Evolutionary conservation across 2,888 invertebrate genomes (phyloP).

Genomic region (Lissonota sp.): DNA sequence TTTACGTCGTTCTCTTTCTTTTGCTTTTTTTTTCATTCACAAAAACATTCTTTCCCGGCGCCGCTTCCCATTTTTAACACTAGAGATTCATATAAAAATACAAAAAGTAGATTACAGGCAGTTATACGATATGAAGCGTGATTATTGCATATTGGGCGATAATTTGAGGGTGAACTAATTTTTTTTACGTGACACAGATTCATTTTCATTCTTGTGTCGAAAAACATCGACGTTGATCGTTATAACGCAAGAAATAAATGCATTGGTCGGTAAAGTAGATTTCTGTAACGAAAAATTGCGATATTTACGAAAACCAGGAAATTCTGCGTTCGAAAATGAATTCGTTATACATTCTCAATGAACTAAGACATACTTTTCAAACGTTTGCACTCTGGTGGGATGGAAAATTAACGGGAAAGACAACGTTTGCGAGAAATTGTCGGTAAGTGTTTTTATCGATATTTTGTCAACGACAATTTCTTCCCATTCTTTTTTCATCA

Average conservation of each 20-base stretch:
- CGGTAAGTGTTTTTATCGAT: no score
- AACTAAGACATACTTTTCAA: no score
- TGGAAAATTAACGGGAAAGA: no score
- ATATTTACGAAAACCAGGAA: no score
- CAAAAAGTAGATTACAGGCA: conserved; percentile 70
- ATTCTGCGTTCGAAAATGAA: no score
- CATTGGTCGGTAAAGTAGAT: neutral
- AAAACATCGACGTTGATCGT: conserved; percentile 9
- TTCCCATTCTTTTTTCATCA: no score
- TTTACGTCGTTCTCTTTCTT: conserved; percentile 30
- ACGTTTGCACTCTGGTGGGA: no score
- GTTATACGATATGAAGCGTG: conserved; percentile 66
- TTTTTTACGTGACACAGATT: conserved; percentile 37
- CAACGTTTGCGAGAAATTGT: no score
- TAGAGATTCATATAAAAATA: conserved; percentile 61
- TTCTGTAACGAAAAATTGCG: neutral
- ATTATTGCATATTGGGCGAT: conserved; percentile 56
- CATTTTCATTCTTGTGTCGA: conserved; percentile 18
- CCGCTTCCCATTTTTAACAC: conserved; percentile 20
- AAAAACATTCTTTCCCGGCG: conserved; percentile 25
- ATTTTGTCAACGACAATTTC: no score
- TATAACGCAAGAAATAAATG: neutral
- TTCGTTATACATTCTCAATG: no score
- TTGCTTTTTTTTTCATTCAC: conserved; percentile 60
- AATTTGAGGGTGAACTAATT: conserved; percentile 33